Conservation (phyloP, 1,140 invertebrate genomes). For the Anastrepha obliqua region DNA sequence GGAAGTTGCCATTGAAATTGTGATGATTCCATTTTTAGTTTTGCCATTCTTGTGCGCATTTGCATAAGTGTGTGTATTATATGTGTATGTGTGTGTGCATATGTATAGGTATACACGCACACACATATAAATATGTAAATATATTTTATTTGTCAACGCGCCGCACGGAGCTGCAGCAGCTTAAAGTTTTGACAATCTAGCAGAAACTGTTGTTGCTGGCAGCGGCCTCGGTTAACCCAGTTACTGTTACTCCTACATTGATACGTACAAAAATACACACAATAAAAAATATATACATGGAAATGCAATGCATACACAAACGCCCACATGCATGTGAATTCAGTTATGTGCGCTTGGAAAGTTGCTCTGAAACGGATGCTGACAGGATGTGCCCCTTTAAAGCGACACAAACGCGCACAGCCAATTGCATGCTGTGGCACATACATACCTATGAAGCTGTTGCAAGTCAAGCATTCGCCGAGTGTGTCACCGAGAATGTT, state of each 20-base stretch:
- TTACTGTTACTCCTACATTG: neutral
- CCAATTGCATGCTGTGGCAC: neutral
- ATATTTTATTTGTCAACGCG: neutral
- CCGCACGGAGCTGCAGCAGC: neutral
- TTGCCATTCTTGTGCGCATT: neutral
- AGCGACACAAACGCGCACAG: neutral
- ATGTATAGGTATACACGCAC: neutral
- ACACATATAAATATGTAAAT: neutral
- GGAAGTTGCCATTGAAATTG: slow-evolving; percentile 36
- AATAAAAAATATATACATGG: neutral
- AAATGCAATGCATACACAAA: too few relatives aligned
- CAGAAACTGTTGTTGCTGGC: neutral
- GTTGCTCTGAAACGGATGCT: neutral
- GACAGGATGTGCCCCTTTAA: slow-evolving; percentile 17
- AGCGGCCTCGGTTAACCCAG: slow-evolving; percentile 12
- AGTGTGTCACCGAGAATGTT: neutral
- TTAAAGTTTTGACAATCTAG: neutral
- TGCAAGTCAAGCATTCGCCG: neutral
- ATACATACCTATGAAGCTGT: neutral
- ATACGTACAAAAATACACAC: neutral
- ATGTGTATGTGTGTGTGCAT: neutral
- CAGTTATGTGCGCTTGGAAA: neutral
- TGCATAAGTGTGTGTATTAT: neutral
- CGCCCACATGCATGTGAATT: too few relatives aligned
- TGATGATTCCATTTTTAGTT: slow-evolving; percentile 15